Conservation (phyloP, 2,113 vertebrate species). For the Siniperca knerii region DNA sequence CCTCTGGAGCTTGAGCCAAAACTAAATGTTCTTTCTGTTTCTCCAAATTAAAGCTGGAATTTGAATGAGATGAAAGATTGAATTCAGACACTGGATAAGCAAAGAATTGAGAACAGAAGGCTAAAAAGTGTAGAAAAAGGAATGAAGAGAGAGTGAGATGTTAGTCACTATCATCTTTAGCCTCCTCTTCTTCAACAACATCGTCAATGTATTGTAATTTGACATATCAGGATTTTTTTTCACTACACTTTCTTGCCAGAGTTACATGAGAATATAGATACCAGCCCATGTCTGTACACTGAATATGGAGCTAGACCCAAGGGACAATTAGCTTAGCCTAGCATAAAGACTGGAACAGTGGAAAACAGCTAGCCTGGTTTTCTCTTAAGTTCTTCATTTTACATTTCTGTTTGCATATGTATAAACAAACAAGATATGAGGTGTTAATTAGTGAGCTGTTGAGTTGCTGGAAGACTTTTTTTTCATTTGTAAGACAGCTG, state of each 20-base stretch:
- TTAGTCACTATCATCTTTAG: not conserved
- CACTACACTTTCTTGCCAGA: not conserved
- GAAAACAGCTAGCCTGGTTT: not conserved
- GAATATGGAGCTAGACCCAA: not conserved
- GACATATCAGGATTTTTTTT: not conserved
- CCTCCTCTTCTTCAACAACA: not conserved
- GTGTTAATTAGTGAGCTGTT: not conserved
- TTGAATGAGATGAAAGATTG: conserved; percentile 57
- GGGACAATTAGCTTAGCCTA: not conserved
- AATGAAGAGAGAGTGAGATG: not conserved
- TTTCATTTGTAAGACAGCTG: not conserved
- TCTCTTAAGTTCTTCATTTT: not conserved
- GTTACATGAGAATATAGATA: not conserved
- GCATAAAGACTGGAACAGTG: not conserved
- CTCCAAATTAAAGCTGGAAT: conserved; percentile 50
- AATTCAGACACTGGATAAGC: conserved; percentile 38
- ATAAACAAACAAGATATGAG: not conserved
- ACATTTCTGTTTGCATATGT: not conserved
- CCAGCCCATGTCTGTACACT: not conserved
- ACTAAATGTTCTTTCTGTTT: conserved; percentile 54
- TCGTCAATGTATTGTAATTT: not conserved
- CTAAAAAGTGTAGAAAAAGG: not conserved
- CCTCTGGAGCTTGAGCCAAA: conserved; percentile 45
- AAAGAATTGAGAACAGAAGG: conserved; percentile 10
- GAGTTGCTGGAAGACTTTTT: not conserved